These are phyloP conservation scores for Aythya baeri DNA, from an alignment of 2,113 vertebrate genomes.

Conservation along the genomic window DNA sequence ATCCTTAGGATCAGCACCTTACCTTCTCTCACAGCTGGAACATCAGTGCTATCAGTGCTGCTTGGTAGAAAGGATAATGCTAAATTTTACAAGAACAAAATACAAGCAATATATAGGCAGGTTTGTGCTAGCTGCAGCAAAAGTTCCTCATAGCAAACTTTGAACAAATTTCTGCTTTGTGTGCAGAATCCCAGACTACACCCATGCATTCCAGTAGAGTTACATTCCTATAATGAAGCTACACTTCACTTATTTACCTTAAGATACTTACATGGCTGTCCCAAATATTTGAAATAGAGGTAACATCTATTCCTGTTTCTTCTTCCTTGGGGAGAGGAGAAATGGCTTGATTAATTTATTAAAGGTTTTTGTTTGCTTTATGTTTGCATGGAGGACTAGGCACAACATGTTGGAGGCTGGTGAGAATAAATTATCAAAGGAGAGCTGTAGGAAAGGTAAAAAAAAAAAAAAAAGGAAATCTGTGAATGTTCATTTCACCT, in stretches of 20 bases:
- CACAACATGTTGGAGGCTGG: neutral
- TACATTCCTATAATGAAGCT: slow-evolving; percentile 23
- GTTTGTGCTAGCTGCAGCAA: neutral
- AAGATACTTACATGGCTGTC: slow-evolving; percentile 21
- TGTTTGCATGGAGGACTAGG: slow-evolving; percentile 17
- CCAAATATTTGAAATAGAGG: slow-evolving; percentile 30
- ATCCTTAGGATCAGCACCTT: neutral
- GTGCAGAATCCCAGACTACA: neutral
- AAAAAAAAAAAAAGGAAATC: neutral
- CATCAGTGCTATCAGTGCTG: neutral
- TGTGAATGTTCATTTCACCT: neutral
- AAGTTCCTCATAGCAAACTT: neutral
- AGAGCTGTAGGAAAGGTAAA: neutral
- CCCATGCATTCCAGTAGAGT: neutral
- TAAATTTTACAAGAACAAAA: neutral
- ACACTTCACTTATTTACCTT: neutral
- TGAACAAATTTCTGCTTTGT: neutral
- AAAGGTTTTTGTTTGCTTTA: slow-evolving; percentile 35
- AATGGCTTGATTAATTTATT: slow-evolving; percentile 60
- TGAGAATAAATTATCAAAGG: slow-evolving; percentile 55
- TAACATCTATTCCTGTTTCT: slow-evolving; percentile 9
- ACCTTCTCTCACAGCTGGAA: neutral
- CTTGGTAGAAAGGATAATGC: neutral
- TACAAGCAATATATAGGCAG: neutral
- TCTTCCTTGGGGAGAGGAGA: slow-evolving; percentile 23